Conservation (phyloP, 1,140 invertebrate genomes). For the Aethina tumida region DNA sequence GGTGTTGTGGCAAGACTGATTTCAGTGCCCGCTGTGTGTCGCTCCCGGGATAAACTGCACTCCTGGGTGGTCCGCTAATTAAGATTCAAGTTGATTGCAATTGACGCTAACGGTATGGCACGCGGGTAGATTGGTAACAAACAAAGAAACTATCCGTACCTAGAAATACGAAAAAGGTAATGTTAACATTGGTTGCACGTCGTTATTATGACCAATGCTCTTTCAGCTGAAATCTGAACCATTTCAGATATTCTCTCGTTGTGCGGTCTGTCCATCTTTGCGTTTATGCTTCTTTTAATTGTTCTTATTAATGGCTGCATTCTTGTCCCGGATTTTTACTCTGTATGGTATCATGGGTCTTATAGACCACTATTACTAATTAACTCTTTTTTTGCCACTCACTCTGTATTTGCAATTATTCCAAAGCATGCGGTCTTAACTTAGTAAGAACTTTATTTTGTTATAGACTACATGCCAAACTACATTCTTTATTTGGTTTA, state of each 20-base stretch:
- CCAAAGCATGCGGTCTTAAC: constrained; percentile 9
- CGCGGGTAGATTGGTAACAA: constrained; percentile 24
- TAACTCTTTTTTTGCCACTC: constrained; percentile 16
- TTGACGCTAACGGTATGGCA: constrained; percentile 34
- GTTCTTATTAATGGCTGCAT: constrained; percentile 28
- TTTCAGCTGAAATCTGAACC: constrained; percentile 30
- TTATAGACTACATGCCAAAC: constrained; percentile 5
- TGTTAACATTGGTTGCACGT: constrained; percentile 27
- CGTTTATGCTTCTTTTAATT: constrained; percentile 26
- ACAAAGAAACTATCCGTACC: constrained; percentile 31
- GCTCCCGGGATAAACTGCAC: constrained; percentile 26
- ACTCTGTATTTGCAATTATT: constrained; percentile 9
- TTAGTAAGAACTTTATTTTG: constrained; percentile 23
- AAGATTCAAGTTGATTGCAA: constrained; percentile 35
- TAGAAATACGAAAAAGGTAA: constrained; percentile 34
- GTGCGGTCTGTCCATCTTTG: constrained; percentile 29
- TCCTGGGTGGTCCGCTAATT: constrained; percentile 35
- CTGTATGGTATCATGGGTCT: constrained; percentile 14
- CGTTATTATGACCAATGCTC: constrained; percentile 31
- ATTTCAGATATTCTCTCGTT: constrained; percentile 29
- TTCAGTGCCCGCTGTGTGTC: constrained; percentile 19
- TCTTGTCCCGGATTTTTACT: constrained; percentile 23
- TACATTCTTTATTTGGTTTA: constrained; percentile 10
- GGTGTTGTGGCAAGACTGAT: constrained; percentile 29
- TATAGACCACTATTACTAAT: constrained; percentile 16